Base-by-base conservation (phyloP, 2,797 vertebrate genomes). In the Etheostoma perlongum region DNA sequence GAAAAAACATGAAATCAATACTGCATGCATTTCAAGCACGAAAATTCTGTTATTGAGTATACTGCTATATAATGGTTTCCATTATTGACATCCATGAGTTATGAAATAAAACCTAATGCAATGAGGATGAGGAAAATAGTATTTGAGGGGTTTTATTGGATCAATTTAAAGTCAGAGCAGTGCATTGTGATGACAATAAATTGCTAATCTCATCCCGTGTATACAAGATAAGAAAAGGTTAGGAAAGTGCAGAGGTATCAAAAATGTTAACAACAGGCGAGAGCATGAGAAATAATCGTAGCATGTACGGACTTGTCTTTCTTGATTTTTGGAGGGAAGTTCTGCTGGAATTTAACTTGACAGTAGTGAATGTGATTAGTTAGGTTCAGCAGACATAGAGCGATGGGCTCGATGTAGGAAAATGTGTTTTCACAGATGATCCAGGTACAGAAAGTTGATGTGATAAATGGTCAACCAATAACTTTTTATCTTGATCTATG, bases 1-100 rank as follows among this genome's bases (percentile, higher is more conserved):
- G 94, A 94, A 95, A 40, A 90, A 95, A 96, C 93, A 94, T 91
- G 83, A 93, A 94, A 94, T 95, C 92, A 93, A 94, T 95, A 94
- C 90, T 88, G 91, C 89, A 93, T 94, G 92, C 92, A 94, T 94
- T 94, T 93, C 91, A 94, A 94, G 91, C 92, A 94, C 91, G 89
- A 88, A 92, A 91, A 94, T 93, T 93, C 90, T 91, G 93, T 94
- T 93, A 93, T 93, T 93, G 93, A 93, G 91, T 88, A 93, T 91
- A 92, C 89, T 88, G 90, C 92, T 88, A 86, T 93, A 92, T 94
- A 94, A 95, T 94, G 91, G 90, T 91, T 93, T 93, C 91, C 90
- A 91, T 92, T 94, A 94, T 94, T 93, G 93, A 94, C 93, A 93
- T 91, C 86, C 88, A 89, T 93, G 93, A 94, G 92, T 94, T 94